phyloP scores from a whole-genome alignment of 2,797 vertebrate genomes.

The Loris lydekkerianus region DNA sequence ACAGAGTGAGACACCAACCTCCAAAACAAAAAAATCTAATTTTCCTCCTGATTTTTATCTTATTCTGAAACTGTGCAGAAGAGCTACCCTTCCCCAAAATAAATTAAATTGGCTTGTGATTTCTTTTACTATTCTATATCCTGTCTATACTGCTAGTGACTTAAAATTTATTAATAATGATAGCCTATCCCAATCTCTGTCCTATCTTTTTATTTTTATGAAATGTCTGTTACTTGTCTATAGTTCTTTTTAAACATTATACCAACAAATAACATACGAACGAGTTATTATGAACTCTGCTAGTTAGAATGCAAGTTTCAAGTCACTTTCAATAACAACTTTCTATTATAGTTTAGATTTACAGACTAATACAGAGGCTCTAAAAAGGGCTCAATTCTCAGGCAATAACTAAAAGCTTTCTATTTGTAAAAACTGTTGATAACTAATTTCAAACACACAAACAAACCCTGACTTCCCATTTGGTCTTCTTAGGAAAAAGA shows the following conservation, averaged over 20 bases:
- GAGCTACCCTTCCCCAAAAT: background rate
- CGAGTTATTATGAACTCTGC: background rate
- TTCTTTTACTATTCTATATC: background rate
- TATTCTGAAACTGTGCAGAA: background rate
- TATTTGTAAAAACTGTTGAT: background rate
- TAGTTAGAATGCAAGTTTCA: background rate
- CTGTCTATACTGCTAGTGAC: background rate
- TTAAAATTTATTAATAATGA: slow-evolving; percentile 23
- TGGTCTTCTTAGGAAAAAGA: background rate
- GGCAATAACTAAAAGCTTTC: slow-evolving; percentile 42
- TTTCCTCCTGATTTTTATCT: slow-evolving; percentile 30
- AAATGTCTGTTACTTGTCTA: background rate
- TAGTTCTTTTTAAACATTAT: background rate
- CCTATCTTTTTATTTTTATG: background rate
- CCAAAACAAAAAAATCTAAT: background rate
- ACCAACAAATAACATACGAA: background rate
- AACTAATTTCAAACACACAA: slow-evolving; percentile 42
- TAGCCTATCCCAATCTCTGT: background rate
- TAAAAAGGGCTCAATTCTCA: background rate
- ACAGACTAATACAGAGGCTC: background rate
- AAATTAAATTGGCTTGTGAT: background rate
- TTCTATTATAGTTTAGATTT: background rate
- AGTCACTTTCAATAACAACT: background rate
- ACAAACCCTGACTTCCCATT: background rate
- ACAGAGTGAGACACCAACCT: background rate